A percentile compares a stretch with the other conserved stretches of the same genome.
Evolutionary conservation across 1,140 invertebrate species (phyloP).

Genomic region (Pseudoatta argentina): DNA sequence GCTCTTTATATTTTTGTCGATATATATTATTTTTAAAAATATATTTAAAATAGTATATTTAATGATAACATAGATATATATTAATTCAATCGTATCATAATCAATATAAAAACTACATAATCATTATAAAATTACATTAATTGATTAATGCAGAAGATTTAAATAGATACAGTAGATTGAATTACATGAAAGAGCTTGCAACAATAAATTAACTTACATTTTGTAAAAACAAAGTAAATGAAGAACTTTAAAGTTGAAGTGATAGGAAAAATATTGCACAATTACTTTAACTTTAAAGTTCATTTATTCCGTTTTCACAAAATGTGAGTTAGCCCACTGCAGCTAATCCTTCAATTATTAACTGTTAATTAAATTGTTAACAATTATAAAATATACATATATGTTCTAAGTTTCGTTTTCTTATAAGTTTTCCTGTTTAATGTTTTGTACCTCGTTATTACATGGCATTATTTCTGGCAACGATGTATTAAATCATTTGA

Average conservation of each 20-base stretch:
- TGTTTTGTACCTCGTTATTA: background rate
- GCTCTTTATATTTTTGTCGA: background rate
- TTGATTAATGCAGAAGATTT: background rate
- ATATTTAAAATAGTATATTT: background rate
- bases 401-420: background rate
- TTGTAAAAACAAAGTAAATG: too few species aligned
- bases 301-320: too few species aligned
- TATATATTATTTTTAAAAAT: constrained; percentile 3
- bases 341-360: too few species aligned
- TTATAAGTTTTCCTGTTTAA: background rate
- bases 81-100: background rate
- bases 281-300: too few species aligned
- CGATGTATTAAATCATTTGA: background rate
- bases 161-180: background rate
- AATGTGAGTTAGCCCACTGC: too few species aligned
- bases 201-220: too few species aligned
- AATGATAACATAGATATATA: too few species aligned
- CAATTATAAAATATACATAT: background rate
- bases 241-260: too few species aligned
- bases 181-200: background rate
- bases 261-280: too few species aligned
- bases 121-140: background rate
- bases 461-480: background rate
- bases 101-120: background rate
- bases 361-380: background rate